Percentiles rank a stretch among this genome's conserved stretches.
These are phyloP conservation scores for Tipula confusa DNA, from an alignment of 2,888 invertebrate species.

Conservation along the genomic window DNA sequence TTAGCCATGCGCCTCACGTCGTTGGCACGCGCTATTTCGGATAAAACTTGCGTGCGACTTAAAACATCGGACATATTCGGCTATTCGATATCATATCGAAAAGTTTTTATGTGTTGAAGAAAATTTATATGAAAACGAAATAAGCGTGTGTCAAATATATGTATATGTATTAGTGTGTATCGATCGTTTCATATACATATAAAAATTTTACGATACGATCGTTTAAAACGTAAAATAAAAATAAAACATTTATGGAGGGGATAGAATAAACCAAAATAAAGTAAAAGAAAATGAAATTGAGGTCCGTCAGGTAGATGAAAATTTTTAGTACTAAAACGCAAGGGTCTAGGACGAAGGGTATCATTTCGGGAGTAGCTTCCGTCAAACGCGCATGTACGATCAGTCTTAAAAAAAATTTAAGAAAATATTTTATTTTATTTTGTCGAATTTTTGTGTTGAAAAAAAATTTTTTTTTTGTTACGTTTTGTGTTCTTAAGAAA, in stretches of 20 bases:
- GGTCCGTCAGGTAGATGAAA: conserved; percentile 31
- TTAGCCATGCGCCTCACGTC: conserved; percentile 37
- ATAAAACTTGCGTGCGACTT: conserved; percentile 36
- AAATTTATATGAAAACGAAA: background rate
- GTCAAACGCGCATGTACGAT: conserved; percentile 40
- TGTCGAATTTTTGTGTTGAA: conserved; percentile 13
- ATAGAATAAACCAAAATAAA: background rate
- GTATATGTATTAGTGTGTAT: background rate
- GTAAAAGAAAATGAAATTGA: conserved; percentile 25
- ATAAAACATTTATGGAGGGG: background rate
- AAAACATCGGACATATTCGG: conserved; percentile 25
- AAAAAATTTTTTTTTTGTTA: background rate
- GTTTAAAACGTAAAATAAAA: background rate
- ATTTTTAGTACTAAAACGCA: conserved; percentile 41
- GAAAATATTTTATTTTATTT: background rate
- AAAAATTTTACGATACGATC: background rate
- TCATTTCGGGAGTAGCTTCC: conserved; percentile 55
- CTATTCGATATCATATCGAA: background rate
- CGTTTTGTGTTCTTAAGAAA: conserved; percentile 31
- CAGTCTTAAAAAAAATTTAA: background rate
- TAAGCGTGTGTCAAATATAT: background rate
- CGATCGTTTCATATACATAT: background rate
- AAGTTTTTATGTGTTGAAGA: background rate
- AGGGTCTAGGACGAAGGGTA: conserved; percentile 50
- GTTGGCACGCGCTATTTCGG: conserved; percentile 36